Conservation (phyloP, 2,888 invertebrate species). For the Polyommatus icarus region DNA sequence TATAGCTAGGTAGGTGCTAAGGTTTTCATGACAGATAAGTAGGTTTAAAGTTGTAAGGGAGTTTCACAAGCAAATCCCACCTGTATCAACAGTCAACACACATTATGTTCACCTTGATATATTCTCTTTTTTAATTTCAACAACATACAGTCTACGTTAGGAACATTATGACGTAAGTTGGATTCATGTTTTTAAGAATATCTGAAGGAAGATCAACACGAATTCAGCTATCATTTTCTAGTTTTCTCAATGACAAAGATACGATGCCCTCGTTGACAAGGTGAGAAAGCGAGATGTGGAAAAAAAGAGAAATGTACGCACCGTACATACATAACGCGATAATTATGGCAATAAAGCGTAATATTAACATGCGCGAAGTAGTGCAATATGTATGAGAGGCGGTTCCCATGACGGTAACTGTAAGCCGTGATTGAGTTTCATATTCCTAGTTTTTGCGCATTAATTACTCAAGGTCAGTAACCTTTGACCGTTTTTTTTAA, state of each 20-base stretch:
- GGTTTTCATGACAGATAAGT: too few relatives aligned
- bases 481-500: conserved; percentile 53
- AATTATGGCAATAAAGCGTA: conserved; percentile 55
- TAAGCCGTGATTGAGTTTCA: conserved; percentile 65
- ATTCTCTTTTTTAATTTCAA: too few relatives aligned
- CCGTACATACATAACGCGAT: conserved; percentile 34
- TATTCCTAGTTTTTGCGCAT: conserved; percentile 60
- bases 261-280: conserved; percentile 5
- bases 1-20: too few relatives aligned
- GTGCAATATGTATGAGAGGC: conserved; percentile 75
- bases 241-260: conserved; percentile 15
- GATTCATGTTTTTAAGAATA: too few relatives aligned
- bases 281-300: conserved; percentile 20
- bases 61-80: too few relatives aligned
- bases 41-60: too few relatives aligned
- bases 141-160: too few relatives aligned
- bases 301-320: conserved; percentile 27
- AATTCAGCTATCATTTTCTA: not conserved
- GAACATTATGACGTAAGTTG: too few relatives aligned
- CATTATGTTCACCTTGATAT: too few relatives aligned
- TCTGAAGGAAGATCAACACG: not conserved
- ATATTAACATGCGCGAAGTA: conserved; percentile 54
- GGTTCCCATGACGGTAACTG: conserved; percentile 76
- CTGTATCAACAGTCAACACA: too few relatives aligned
- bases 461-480: conserved; percentile 61